These are phyloP conservation scores for Mamestra configurata DNA, from an alignment of 1,140 invertebrate species.

Conservation along the genomic window DNA sequence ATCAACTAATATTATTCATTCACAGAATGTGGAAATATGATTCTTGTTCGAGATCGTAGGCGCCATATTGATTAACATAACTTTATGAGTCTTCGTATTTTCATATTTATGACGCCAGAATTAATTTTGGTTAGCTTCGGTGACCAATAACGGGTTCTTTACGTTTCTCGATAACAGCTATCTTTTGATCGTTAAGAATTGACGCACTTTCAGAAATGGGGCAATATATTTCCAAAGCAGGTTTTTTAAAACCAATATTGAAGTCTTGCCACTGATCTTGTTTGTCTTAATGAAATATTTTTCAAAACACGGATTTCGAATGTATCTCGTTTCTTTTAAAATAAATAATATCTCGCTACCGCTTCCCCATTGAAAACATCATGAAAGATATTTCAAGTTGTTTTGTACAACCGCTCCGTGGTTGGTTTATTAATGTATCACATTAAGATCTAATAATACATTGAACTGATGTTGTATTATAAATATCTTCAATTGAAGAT, in stretches of 20 bases:
- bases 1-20: neutral
- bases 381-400: neutral
- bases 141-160: conserved; percentile 8
- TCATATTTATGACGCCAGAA: conserved; percentile 25
- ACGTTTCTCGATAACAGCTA: neutral
- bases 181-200: neutral
- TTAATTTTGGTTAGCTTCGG: conserved; percentile 6
- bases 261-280: too few species aligned
- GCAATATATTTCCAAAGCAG: too few species aligned
- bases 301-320: too few species aligned
- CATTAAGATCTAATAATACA: neutral
- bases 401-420: neutral
- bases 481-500: neutral
- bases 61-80: conserved; percentile 28
- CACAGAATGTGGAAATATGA: neutral
- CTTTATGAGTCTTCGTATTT: conserved; percentile 21
- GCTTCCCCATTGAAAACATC: too few species aligned
- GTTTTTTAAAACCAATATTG: too few species aligned
- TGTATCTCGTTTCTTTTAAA: too few species aligned
- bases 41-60: conserved; percentile 15
- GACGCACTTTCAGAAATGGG: neutral
- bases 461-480: neutral
- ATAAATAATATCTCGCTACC: too few species aligned
- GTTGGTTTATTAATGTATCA: neutral
- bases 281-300: too few species aligned